These are phyloP conservation scores for Amphiprion ocellaris DNA, from an alignment of 2,113 vertebrate genomes.

Conservation along the genomic window DNA sequence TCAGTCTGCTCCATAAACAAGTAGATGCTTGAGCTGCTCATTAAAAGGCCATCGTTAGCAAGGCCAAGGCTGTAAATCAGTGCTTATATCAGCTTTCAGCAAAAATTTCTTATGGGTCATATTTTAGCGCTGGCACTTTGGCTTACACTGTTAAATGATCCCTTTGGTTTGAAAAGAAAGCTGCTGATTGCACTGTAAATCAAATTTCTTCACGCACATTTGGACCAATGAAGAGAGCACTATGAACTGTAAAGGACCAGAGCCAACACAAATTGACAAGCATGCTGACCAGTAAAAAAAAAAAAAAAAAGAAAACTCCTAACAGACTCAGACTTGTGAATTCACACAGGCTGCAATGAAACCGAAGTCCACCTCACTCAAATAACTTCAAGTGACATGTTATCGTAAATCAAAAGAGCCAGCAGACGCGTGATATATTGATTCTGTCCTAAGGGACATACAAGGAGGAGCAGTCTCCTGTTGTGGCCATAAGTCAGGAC, in stretches of 20 bases:
- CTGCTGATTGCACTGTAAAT: constrained; percentile 50
- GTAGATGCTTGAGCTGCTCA: constrained; percentile 72
- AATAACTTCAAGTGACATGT: constrained; percentile 37
- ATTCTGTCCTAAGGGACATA: constrained; percentile 54
- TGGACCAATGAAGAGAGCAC: constrained; percentile 48
- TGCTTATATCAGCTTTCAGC: constrained; percentile 88
- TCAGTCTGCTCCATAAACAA: constrained; percentile 77
- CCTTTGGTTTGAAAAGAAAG: constrained; percentile 56
- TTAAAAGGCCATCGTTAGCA: constrained; percentile 76
- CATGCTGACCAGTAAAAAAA: constrained; percentile 25
- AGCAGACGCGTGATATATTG: constrained; percentile 47
- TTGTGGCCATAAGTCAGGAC: constrained; percentile 46
- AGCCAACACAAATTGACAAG: constrained; percentile 40
- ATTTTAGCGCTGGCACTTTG: constrained; percentile 82
- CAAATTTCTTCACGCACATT: constrained; percentile 44
- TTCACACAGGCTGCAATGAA: constrained; percentile 48
- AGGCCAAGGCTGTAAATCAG: constrained; percentile 69
- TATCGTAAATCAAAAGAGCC: constrained; percentile 52
- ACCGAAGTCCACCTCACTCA: constrained; percentile 44
- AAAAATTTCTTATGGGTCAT: constrained; percentile 86
- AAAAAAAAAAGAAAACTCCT: not conserved
- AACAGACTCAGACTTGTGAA: constrained; percentile 38
- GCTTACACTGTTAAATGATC: constrained; percentile 70
- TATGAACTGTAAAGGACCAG: constrained; percentile 29
- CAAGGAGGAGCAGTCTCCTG: constrained; percentile 53